A percentile compares a stretch with the other conserved stretches of the same genome.
Conservation (phyloP, 2,797 vertebrate genomes). For the Eulemur rubriventer region DNA sequence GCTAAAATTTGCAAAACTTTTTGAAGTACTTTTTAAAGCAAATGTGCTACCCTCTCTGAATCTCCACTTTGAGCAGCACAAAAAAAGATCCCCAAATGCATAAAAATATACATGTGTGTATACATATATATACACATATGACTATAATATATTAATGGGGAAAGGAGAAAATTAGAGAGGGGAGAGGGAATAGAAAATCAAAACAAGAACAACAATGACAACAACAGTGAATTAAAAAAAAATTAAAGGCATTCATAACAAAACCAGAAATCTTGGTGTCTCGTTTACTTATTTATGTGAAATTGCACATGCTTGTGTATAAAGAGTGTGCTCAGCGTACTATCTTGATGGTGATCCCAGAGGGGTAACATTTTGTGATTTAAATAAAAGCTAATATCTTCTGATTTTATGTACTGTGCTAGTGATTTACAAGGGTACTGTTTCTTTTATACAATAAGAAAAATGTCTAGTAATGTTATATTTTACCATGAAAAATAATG, state of each 20-base stretch:
- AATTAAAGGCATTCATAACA: background rate
- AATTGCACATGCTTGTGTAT: background rate
- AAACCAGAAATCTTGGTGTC: background rate
- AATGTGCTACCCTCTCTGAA: background rate
- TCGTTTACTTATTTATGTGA: background rate
- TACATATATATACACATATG: rapidly evolving
- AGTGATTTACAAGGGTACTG: background rate
- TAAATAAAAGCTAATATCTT: background rate
- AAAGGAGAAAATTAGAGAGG: background rate
- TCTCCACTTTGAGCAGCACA: background rate
- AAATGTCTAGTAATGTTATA: background rate
- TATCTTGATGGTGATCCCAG: background rate
- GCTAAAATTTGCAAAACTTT: background rate
- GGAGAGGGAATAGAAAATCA: background rate
- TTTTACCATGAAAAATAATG: background rate
- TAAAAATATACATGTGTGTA: background rate
- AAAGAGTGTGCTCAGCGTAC: background rate
- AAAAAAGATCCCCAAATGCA: background rate
- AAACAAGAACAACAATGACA: background rate
- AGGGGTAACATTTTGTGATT: background rate
- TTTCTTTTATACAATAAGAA: background rate
- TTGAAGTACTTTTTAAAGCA: background rate
- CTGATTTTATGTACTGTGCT: background rate
- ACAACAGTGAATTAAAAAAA: background rate
- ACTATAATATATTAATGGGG: background rate